These are phyloP conservation scores for Indicator maculatus DNA, from an alignment of 2,113 vertebrate species.

Conservation along the genomic window DNA sequence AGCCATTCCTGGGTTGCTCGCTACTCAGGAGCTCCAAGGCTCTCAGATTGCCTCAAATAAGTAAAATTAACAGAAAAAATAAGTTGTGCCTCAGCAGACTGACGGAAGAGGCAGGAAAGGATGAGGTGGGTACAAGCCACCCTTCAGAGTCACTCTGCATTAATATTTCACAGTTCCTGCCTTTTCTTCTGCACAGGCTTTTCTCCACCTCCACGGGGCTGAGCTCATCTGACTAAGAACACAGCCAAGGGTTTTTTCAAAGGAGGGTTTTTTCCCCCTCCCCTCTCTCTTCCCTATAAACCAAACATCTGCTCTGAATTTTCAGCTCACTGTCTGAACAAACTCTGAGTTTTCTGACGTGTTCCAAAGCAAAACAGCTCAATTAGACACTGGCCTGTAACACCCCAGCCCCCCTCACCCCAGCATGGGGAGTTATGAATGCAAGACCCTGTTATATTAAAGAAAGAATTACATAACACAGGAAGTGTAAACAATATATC, in stretches of 20 bases:
- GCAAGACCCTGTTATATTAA: not conserved
- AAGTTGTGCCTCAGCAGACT: not conserved
- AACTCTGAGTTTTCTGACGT: slow-evolving; percentile 28
- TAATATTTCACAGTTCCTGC: not conserved
- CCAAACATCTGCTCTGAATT: slow-evolving; percentile 67
- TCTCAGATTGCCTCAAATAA: not conserved
- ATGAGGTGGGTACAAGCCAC: not conserved
- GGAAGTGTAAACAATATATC: not conserved
- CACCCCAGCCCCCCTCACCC: not conserved
- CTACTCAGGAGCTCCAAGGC: not conserved
- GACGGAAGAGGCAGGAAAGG: not conserved
- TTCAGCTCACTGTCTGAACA: slow-evolving; percentile 37
- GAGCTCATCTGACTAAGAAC: slow-evolving; percentile 36
- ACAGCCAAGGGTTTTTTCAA: not conserved
- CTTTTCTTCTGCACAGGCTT: not conserved
- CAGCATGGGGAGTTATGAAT: not conserved
- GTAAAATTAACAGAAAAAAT: not conserved
- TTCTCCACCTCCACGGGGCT: slow-evolving; percentile 5
- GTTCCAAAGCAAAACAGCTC: slow-evolving; percentile 41
- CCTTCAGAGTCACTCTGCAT: not conserved
- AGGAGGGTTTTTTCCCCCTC: not conserved
- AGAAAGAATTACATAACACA: slow-evolving; percentile 9
- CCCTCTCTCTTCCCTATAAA: slow-evolving; percentile 10
- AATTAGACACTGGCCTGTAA: slow-evolving; percentile 1
- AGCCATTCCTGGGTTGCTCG: fast-evolving